Percentiles rank a stretch among this genome's conserved stretches.
These are phyloP conservation scores for Pristiophorus japonicus DNA, from an alignment of 2,113 vertebrate genomes.

Conservation along the genomic window DNA sequence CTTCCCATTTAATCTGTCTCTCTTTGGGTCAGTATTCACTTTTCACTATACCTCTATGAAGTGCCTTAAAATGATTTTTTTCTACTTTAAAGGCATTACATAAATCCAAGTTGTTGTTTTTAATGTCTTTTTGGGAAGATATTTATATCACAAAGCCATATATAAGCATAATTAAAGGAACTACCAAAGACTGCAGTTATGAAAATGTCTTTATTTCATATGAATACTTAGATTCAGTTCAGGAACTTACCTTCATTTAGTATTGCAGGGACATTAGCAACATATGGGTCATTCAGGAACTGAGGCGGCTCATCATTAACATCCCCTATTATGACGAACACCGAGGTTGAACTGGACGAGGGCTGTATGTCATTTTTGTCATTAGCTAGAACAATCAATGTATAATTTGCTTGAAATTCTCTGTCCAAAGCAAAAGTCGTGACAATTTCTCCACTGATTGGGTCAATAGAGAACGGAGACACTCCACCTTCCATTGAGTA, in stretches of 20 bases:
- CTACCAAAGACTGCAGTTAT: no score
- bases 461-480: constrained; percentile 55
- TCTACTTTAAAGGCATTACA: neutral
- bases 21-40: neutral
- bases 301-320: constrained; percentile 60
- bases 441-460: constrained; percentile 55
- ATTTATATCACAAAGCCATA: neutral
- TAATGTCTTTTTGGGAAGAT: neutral
- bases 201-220: neutral
- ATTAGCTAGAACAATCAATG: constrained; percentile 49
- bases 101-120: neutral
- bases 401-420: constrained; percentile 52
- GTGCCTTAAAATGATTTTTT: neutral
- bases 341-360: constrained; percentile 53
- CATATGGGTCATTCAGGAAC: constrained; percentile 60
- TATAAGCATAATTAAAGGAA: neutral
- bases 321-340: constrained; percentile 55
- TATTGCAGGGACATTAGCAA: constrained; percentile 53
- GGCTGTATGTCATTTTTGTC: constrained; percentile 51
- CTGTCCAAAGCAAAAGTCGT: constrained; percentile 55
- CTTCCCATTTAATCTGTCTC: neutral
- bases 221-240: neutral
- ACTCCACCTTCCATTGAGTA: constrained; percentile 51
- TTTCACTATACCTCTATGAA: neutral
- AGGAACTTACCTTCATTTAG: constrained; percentile 50